Conservation (phyloP, 2,888 invertebrate genomes). For the Rhorus exstirpatorius region DNA sequence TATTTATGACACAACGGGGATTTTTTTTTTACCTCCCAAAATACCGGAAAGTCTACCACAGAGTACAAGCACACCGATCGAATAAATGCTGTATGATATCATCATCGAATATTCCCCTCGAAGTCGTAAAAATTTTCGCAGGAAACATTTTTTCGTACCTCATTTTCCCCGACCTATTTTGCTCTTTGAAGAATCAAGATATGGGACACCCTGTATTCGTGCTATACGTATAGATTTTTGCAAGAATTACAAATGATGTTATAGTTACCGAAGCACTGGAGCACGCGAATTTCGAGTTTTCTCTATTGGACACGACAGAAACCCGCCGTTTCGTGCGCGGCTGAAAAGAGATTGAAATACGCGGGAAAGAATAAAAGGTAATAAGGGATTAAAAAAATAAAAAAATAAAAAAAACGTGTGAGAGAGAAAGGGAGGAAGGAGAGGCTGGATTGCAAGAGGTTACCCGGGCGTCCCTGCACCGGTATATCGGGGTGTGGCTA, state of each 20-base stretch:
- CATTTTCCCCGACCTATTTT: no score
- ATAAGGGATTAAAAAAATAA: conserved; percentile 35
- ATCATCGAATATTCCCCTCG: no score
- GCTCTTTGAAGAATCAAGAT: no score
- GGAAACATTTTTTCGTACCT: no score
- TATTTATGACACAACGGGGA: no score
- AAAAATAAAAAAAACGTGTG: no score
- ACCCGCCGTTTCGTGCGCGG: conserved; percentile 40
- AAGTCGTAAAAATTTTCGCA: no score
- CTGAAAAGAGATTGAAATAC: conserved; percentile 37
- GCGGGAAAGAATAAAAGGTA: conserved; percentile 25
- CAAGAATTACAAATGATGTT: conserved; percentile 24
- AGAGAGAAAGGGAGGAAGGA: conserved; percentile 21
- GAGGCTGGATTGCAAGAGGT: conserved; percentile 16
- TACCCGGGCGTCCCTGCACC: conserved; percentile 19
- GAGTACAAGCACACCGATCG: no score
- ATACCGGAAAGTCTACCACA: no score
- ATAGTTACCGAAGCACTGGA: conserved; percentile 14
- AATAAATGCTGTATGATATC: no score
- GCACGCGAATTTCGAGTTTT: conserved; percentile 50
- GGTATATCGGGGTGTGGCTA: conserved; percentile 46
- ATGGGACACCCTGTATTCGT: no score
- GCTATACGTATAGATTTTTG: conserved; percentile 12
- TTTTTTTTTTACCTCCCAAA: no score
- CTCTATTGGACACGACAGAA: conserved; percentile 47